Percentiles rank a stretch among this genome's conserved stretches.
phyloP scores from a whole-genome alignment of 2,888 invertebrate genomes.

The Cryptops parisi region DNA sequence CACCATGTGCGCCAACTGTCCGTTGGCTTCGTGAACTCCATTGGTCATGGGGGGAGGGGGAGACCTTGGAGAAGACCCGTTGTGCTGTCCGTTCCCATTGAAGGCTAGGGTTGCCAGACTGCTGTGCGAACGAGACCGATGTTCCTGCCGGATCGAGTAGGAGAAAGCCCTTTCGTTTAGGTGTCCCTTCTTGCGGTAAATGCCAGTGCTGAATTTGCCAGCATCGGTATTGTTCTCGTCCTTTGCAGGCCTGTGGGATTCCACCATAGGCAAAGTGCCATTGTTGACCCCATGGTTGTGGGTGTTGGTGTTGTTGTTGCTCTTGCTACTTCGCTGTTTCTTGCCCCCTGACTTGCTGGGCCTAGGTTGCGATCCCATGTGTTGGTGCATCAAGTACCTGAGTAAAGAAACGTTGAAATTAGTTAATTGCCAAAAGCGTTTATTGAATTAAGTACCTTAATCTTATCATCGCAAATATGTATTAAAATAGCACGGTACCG shows the following conservation, averaged over 20 bases:
- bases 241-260: too few relatives aligned
- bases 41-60: background rate
- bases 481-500: too few relatives aligned
- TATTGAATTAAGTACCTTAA: too few relatives aligned
- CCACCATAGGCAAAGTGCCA: too few relatives aligned
- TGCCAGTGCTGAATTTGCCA: constrained; percentile 55
- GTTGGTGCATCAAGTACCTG: constrained; percentile 18
- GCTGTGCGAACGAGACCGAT: constrained; percentile 81
- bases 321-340: constrained; percentile 10
- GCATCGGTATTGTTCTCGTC: too few relatives aligned
- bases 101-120: constrained; percentile 81
- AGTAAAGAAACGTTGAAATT: too few relatives aligned
- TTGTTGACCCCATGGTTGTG: background rate
- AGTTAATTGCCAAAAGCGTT: too few relatives aligned
- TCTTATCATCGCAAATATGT: too few relatives aligned
- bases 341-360: constrained; percentile 10
- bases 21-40: background rate
- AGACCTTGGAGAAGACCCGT: background rate
- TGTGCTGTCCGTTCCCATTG: constrained; percentile 21
- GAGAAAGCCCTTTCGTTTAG: constrained; percentile 85
- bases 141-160: constrained; percentile 85
- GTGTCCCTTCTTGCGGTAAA: constrained; percentile 79
- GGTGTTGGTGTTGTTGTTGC: constrained; percentile 5
- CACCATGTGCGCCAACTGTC: constrained; percentile 79
- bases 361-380: constrained; percentile 18